Base-by-base conservation (phyloP, 2,113 vertebrate genomes). In the Chionomys nivalis region DNA sequence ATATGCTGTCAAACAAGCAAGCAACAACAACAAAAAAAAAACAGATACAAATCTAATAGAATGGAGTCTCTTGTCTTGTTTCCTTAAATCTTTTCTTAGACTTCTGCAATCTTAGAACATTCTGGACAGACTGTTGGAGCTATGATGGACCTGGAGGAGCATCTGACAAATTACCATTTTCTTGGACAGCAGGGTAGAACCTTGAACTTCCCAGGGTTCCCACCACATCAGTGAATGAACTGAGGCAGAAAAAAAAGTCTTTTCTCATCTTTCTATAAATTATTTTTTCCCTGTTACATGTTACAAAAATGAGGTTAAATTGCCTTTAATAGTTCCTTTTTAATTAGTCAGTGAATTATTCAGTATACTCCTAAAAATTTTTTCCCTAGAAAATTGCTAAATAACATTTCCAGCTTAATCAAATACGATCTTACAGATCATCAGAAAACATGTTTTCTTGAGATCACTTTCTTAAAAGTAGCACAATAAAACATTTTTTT, bases 261-360 rank as follows among this genome's bases (percentile, higher is more conserved):
- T 75, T 92, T 90, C 58, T 90, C 61, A 36, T 86, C 63, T 90
- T 94, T 79, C 49, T 52, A 83, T 63, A 26, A 94, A 68, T 92
- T 55, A 47, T 36, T 44, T 91, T 91, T 93, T 17, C 3, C 76
- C n/a, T 52, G n/a, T 11, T 68, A 36, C 70, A 39, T 89, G 65
- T 88, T 77, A 91, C 47, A 24, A 82, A 97, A 92, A 93, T 83
- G 81, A 88, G 61, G 7, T 65, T 87, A 68, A 95, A 89, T n/a
- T 72, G 28, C 55, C 14, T 33, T 87, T 75, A 77, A 2, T 73
- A 19, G 75, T 83, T 31, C 93, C 68, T 66, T 90, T 93, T 58
- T 19, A 93, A 58, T 72, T 85, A 95, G 1, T 58, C 33, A 33
- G 28, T 68, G 55, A 96, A 79, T 72, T 88, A 72, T 72, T 93